Evolutionary conservation across 2,113 vertebrate species (phyloP).

Genomic region (Melanotaenia duboulayi): DNA sequence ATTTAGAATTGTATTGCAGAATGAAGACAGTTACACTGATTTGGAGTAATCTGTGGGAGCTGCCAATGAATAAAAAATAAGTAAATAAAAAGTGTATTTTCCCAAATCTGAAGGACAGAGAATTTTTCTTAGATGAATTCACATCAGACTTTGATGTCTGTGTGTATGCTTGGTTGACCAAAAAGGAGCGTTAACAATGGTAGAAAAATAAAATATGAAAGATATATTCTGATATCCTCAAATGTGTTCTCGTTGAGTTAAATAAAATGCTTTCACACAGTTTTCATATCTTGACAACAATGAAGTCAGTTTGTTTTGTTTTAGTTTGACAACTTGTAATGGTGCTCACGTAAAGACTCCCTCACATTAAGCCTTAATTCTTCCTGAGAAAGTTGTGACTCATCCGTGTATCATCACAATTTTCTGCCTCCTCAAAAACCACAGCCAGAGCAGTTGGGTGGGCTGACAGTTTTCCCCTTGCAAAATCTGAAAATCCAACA

Average conservation of each 20-base stretch:
- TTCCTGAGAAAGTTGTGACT: slow-evolving; percentile 53
- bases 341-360: slow-evolving; percentile 8
- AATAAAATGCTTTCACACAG: background rate
- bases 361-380: slow-evolving; percentile 45
- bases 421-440: slow-evolving; percentile 51
- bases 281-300: background rate
- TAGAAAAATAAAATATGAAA: background rate
- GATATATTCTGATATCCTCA: background rate
- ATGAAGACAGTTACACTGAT: no score
- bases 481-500: slow-evolving; percentile 54
- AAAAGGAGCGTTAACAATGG: background rate
- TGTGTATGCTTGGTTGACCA: no score
- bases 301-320: slow-evolving; percentile 1
- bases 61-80: no score
- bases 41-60: no score
- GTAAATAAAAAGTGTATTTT: no score
- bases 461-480: slow-evolving; percentile 48
- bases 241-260: background rate
- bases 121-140: no score
- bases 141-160: no score
- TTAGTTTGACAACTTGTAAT: slow-evolving; percentile 31
- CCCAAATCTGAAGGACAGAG: no score
- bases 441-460: slow-evolving; percentile 45
- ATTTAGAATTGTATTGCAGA: no score
- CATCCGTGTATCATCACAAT: slow-evolving; percentile 38